phyloP scores from a whole-genome alignment of 2,888 invertebrate genomes.

The Clusia tigrina region DNA sequence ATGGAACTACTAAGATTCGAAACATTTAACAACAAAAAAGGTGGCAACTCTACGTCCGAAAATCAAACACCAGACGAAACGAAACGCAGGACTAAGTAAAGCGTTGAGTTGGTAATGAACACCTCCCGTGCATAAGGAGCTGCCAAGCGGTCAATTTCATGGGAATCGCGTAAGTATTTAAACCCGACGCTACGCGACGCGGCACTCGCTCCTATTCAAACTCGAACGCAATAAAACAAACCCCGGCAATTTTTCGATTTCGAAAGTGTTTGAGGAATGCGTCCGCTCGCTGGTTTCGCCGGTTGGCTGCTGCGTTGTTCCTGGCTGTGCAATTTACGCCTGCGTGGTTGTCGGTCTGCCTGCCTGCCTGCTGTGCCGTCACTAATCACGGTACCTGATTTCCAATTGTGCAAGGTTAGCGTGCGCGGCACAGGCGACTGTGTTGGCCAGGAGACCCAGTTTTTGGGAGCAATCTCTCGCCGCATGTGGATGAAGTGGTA shows the following conservation, averaged over 20 bases:
- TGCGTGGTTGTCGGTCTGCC: slow-evolving; percentile 12
- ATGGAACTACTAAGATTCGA: no score
- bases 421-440: background rate
- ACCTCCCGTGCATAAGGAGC: slow-evolving; percentile 21
- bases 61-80: no score
- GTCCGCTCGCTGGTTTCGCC: background rate
- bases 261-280: slow-evolving; percentile 19
- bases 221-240: slow-evolving; percentile 5
- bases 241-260: slow-evolving; percentile 14
- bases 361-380: slow-evolving; percentile 15
- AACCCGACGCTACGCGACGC: background rate
- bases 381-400: slow-evolving; percentile 27
- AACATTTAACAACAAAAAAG: no score
- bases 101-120: slow-evolving; percentile 35
- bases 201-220: slow-evolving; percentile 1
- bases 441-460: slow-evolving; percentile 33
- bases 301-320: no score
- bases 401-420: background rate
- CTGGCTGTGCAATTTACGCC: slow-evolving; percentile 11
- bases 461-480: slow-evolving; percentile 21
- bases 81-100: slow-evolving; percentile 11
- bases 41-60: slow-evolving; percentile 1
- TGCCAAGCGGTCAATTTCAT: background rate
- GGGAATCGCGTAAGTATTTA: no score
- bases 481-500: background rate